Conservation (phyloP, 2,888 invertebrate species). For the Drosophila colorata region DNA sequence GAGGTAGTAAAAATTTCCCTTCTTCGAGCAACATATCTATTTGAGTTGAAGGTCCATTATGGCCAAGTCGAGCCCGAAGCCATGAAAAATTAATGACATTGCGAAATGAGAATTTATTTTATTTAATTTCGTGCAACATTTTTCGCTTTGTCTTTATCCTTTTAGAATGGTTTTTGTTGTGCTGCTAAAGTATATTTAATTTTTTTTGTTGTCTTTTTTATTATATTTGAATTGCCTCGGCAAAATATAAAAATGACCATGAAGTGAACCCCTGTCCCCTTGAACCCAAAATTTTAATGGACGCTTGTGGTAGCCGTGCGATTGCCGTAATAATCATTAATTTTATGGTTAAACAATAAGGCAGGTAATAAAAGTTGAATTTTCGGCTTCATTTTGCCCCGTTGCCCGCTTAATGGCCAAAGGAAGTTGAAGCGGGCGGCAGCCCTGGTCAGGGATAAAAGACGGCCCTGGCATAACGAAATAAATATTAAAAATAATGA, state of each 20-base stretch:
- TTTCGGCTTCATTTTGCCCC: conserved; percentile 53
- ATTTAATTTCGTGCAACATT: conserved; percentile 63
- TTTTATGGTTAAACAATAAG: conserved; percentile 80
- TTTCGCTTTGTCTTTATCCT: conserved; percentile 20
- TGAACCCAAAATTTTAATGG: conserved; percentile 58
- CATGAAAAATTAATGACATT: conserved; percentile 60
- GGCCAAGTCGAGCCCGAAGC: conserved; percentile 9
- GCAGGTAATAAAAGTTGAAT: conserved; percentile 80
- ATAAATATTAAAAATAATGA: conserved; percentile 73
- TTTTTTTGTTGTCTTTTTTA: conserved; percentile 65
- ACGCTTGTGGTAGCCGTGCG: conserved; percentile 64
- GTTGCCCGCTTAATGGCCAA: conserved; percentile 50
- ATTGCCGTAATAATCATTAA: conserved; percentile 82
- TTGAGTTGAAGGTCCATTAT: conserved; percentile 26
- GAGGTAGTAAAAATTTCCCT: conserved; percentile 50
- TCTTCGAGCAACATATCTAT: conserved; percentile 33
- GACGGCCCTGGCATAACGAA: conserved; percentile 14
- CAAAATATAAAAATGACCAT: conserved; percentile 38
- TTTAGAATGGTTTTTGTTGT: conserved; percentile 15
- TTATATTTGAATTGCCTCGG: conserved; percentile 57
- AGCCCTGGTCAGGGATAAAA: conserved; percentile 4
- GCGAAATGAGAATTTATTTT: conserved; percentile 71
- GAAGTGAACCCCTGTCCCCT: conserved; percentile 36
- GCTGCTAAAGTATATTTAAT: conserved; percentile 55
- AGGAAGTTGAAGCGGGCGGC: conserved; percentile 29